phyloP scores from a whole-genome alignment of 1,140 invertebrate species.

The Aethina tumida region DNA sequence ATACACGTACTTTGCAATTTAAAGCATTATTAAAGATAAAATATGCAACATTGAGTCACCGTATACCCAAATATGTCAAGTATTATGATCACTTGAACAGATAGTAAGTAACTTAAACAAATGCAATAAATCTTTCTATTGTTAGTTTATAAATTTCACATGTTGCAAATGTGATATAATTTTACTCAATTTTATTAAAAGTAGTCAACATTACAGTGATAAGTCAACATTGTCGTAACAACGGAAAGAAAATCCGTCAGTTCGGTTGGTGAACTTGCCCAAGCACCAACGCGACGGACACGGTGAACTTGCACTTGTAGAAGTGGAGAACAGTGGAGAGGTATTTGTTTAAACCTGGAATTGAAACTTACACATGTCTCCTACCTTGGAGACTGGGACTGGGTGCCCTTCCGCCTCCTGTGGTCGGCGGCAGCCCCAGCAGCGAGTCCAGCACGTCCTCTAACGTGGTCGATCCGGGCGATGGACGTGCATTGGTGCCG shows the following conservation, averaged over 20 bases:
- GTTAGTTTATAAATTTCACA: too few relatives aligned
- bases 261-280: too few relatives aligned
- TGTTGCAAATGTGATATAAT: neutral
- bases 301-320: constrained; percentile 3
- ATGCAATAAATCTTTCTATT: too few relatives aligned
- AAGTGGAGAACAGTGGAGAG: constrained; percentile 14
- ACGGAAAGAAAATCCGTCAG: too few relatives aligned
- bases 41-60: too few relatives aligned
- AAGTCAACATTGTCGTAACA: too few relatives aligned
- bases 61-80: too few relatives aligned
- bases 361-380: constrained; percentile 65
- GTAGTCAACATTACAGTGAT: neutral
- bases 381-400: constrained; percentile 62
- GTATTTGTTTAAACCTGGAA: constrained; percentile 29
- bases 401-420: constrained; percentile 51
- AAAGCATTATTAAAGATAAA: too few relatives aligned
- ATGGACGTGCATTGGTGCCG: constrained; percentile 36
- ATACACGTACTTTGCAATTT: too few relatives aligned
- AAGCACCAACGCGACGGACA: too few relatives aligned
- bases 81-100: too few relatives aligned
- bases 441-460: constrained; percentile 89
- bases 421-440: constrained; percentile 67
- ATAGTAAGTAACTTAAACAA: too few relatives aligned
- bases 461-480: constrained; percentile 72
- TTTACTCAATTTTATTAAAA: neutral